phyloP scores from a whole-genome alignment of 2,797 vertebrate genomes.

The Choloepus didactylus region DNA sequence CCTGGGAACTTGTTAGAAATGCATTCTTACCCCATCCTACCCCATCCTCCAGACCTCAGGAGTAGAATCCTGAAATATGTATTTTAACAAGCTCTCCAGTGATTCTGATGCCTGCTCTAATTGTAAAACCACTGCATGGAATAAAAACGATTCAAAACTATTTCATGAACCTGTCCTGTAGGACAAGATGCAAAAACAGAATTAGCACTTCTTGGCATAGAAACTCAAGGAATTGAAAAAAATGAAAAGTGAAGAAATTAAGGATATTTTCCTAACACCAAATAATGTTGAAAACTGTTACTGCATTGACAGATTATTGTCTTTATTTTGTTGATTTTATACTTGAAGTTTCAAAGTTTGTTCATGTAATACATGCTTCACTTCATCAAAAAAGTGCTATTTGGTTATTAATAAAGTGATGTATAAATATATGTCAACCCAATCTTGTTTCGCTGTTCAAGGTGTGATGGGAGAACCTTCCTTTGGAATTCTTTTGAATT shows the following conservation, averaged over 20 bases:
- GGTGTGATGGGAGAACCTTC: neutral
- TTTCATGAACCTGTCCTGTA: neutral
- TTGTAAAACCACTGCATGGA: neutral
- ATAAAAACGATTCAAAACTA: neutral
- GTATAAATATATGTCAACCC: neutral
- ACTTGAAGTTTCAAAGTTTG: slow-evolving; percentile 7
- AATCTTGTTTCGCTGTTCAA: neutral
- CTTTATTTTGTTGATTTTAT: neutral
- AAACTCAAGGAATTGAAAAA: neutral
- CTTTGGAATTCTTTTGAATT: neutral
- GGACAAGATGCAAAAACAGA: neutral
- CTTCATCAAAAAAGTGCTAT: neutral
- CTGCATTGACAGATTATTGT: neutral
- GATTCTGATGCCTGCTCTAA: neutral
- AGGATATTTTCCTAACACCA: neutral
- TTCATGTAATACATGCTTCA: neutral
- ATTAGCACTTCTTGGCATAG: neutral
- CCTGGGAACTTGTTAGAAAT: neutral
- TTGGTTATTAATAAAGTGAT: neutral
- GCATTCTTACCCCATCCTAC: neutral
- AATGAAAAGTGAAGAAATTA: neutral
- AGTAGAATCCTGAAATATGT: neutral
- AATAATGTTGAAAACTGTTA: neutral
- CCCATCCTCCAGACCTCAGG: neutral
- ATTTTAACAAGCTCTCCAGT: neutral